phyloP scores from a whole-genome alignment of 2,888 invertebrate species.

The Pristionchus entomophagus region DNA sequence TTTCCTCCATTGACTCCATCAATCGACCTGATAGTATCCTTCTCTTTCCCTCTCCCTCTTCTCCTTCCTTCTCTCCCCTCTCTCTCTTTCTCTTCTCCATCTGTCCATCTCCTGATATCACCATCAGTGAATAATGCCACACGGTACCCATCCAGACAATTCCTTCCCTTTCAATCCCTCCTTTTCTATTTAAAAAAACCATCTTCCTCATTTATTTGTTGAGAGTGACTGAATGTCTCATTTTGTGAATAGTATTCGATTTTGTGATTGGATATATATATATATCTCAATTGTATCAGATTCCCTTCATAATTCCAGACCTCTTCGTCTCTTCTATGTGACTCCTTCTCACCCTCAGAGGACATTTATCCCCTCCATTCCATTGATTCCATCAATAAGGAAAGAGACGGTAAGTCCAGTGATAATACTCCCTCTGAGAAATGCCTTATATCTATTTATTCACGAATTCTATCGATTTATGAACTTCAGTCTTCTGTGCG shows the following conservation, averaged over 20 bases:
- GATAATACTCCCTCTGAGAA: background rate
- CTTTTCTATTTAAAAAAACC: background rate
- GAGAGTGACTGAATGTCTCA: background rate
- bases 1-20: too few species aligned
- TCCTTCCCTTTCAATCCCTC: background rate
- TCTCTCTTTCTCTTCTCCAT: too few species aligned
- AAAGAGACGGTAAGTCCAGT: background rate
- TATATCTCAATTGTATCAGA: too few species aligned
- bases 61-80: too few species aligned
- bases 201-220: background rate
- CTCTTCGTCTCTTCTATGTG: slow-evolving; percentile 12
- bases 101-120: background rate
- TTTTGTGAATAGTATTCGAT: too few species aligned
- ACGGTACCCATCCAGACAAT: background rate
- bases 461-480: too few species aligned
- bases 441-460: too few species aligned
- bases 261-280: too few species aligned
- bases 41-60: background rate
- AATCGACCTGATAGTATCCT: too few species aligned
- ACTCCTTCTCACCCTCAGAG: slow-evolving; percentile 13
- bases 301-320: too few species aligned
- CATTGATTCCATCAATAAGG: background rate
- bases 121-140: background rate
- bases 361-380: slow-evolving; percentile 13
- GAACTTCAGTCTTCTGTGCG: too few species aligned